phyloP scores from a whole-genome alignment of 2,113 vertebrate genomes.

The Pterocles burchelli region DNA sequence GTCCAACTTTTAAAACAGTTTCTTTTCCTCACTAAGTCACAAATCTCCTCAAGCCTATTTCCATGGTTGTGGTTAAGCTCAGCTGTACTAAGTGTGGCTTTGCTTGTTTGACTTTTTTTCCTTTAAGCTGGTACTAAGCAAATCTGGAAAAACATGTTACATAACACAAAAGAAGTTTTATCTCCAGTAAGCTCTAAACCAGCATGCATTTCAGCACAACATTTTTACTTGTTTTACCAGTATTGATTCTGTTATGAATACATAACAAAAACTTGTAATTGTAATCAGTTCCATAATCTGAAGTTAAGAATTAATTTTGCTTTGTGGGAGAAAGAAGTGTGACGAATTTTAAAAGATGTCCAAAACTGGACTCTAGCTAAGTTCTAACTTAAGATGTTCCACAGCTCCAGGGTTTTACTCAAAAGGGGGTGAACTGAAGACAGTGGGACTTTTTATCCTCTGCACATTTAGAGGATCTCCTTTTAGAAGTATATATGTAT shows the following conservation, averaged over 20 bases:
- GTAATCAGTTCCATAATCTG: background rate
- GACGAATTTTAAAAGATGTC: background rate
- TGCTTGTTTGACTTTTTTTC: background rate
- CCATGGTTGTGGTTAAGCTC: background rate
- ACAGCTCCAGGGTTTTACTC: background rate
- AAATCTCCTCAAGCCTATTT: background rate
- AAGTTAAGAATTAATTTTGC: background rate
- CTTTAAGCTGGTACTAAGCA: background rate
- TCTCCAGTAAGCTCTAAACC: background rate
- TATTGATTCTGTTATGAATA: background rate
- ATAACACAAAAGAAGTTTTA: background rate
- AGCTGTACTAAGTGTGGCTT: background rate
- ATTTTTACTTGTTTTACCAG: background rate
- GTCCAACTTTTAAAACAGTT: background rate
- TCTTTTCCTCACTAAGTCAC: background rate
- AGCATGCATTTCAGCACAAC: background rate
- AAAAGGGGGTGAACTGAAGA: background rate
- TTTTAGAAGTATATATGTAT: background rate
- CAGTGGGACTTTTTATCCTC: background rate
- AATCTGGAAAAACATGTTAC: background rate
- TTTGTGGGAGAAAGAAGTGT: background rate
- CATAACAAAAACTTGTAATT: background rate
- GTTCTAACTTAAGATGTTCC: background rate
- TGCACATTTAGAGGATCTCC: accelerated
- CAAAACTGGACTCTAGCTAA: background rate